Percentiles rank a stretch among this genome's conserved stretches.
These are phyloP conservation scores for Acanthisitta chloris DNA, from an alignment of 2,113 vertebrate genomes.

Conservation along the genomic window DNA sequence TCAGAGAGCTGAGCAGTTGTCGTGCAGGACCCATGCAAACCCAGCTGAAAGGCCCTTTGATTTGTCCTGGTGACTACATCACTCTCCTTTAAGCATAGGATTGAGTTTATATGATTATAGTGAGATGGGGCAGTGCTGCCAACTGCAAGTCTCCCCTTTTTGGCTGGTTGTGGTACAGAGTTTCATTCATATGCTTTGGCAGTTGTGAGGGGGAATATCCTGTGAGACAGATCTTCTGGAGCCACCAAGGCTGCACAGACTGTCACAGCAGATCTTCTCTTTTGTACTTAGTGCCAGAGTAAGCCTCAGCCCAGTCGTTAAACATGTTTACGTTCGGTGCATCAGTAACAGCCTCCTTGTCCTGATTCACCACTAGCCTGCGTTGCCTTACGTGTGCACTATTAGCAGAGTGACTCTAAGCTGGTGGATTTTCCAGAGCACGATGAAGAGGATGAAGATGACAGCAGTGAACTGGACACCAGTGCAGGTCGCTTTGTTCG, in stretches of 20 bases:
- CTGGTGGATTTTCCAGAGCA: slow-evolving; percentile 70
- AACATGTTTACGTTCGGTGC: not conserved
- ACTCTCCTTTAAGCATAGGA: not conserved
- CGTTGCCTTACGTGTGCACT: fast-evolving
- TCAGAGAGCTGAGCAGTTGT: not conserved
- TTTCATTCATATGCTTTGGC: not conserved
- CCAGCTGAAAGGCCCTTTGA: not conserved
- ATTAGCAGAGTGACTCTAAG: not conserved
- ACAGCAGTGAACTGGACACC: slow-evolving; percentile 79
- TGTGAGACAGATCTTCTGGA: not conserved
- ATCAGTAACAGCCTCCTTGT: not conserved
- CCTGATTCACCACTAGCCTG: not conserved
- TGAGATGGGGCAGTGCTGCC: not conserved
- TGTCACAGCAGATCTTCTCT: not conserved
- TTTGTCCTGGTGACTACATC: not conserved
- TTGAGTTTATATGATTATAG: not conserved
- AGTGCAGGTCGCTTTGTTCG: slow-evolving; percentile 94
- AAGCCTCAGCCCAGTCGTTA: not conserved
- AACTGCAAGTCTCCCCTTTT: not conserved
- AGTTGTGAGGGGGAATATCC: not conserved
- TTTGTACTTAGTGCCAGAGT: not conserved
- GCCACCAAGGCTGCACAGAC: not conserved
- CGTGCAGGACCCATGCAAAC: not conserved
- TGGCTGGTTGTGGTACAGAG: not conserved
- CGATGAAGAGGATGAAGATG: slow-evolving; percentile 80